phyloP scores from a whole-genome alignment of 2,888 invertebrate species.

The Eilema sororculum region DNA sequence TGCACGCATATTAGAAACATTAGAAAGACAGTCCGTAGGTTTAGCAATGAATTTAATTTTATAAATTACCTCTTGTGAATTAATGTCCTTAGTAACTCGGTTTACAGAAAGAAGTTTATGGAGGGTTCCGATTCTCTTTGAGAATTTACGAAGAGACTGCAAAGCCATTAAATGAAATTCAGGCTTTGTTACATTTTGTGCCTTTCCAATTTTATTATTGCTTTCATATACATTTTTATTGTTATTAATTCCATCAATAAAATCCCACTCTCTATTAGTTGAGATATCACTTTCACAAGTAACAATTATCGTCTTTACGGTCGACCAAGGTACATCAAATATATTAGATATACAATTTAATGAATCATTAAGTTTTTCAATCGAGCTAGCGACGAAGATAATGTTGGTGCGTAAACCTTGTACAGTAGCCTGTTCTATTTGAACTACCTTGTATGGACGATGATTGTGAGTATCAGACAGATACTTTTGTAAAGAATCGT shows the following conservation, averaged over 20 bases:
- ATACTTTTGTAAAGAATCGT: constrained; percentile 24
- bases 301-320: constrained; percentile 47
- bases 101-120: constrained; percentile 51
- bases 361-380: not conserved
- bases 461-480: not conserved
- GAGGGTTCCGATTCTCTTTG: constrained; percentile 28
- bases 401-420: constrained; percentile 27
- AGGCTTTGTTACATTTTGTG: constrained; percentile 25
- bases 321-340: constrained; percentile 48
- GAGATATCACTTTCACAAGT: constrained; percentile 30
- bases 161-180: constrained; percentile 38
- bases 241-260: not conserved
- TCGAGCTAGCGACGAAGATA: constrained; percentile 9
- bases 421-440: constrained; percentile 19
- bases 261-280: not conserved
- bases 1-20: constrained; percentile 31
- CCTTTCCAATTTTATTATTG: constrained; percentile 5
- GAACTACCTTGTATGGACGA: not conserved
- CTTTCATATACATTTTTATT: not conserved
- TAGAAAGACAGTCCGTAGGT: constrained; percentile 35
- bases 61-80: constrained; percentile 34
- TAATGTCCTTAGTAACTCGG: constrained; percentile 38
- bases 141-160: constrained; percentile 31
- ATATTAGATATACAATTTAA: constrained; percentile 47
- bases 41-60: constrained; percentile 27